A percentile compares a stretch with the other conserved stretches of the same genome.
These are phyloP conservation scores for Hystrix brachyura DNA, from an alignment of 2,113 vertebrate genomes.

Conservation along the genomic window DNA sequence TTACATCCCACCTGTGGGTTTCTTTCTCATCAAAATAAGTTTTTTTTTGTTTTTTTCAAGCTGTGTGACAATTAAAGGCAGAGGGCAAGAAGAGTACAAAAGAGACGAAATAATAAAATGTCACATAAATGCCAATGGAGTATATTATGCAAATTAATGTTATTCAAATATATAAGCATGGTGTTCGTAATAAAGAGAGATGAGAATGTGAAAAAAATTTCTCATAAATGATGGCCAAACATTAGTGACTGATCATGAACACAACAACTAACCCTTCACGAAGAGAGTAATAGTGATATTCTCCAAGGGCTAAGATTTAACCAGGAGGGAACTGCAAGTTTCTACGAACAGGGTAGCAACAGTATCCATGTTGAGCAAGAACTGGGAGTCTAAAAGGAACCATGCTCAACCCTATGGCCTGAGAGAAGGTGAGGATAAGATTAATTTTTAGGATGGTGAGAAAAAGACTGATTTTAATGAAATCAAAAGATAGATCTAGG, in stretches of 20 bases:
- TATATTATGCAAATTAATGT: conserved; percentile 29
- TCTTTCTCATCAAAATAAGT: conserved; percentile 1
- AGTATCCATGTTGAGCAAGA: background rate
- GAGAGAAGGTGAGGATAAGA: background rate
- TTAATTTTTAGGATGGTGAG: background rate
- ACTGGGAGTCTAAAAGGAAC: background rate
- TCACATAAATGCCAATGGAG: conserved; percentile 46
- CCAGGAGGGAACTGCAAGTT: background rate
- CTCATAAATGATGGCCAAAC: conserved; percentile 22
- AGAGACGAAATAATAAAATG: conserved; percentile 62
- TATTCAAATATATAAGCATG: conserved; percentile 48
- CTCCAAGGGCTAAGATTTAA: background rate
- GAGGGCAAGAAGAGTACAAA: conserved; percentile 51
- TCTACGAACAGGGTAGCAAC: background rate
- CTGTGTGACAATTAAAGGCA: background rate
- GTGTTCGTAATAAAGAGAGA: conserved; percentile 42
- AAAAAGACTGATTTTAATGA: background rate
- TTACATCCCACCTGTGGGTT: background rate
- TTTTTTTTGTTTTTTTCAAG: background rate
- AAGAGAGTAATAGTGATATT: background rate
- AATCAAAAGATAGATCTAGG: background rate
- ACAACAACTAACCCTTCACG: background rate
- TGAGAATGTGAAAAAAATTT: background rate
- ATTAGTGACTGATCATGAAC: conserved; percentile 49
- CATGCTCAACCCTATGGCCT: no score